Evolutionary conservation across 2,888 invertebrate genomes (phyloP).

Genomic region (Malthinus flaveolus): DNA sequence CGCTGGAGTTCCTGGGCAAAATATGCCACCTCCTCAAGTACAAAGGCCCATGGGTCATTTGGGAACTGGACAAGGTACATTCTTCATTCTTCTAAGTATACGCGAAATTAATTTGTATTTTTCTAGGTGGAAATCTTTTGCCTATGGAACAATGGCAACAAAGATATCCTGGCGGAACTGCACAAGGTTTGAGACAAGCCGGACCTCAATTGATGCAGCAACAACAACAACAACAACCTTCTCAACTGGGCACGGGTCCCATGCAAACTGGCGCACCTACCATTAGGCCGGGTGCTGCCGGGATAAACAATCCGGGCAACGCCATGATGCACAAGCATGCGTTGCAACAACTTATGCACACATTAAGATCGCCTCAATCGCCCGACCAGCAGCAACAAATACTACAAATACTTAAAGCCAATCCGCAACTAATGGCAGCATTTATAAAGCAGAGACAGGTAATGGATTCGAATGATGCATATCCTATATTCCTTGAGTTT

Average conservation of each 20-base stretch:
- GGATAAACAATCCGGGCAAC: constrained; percentile 40
- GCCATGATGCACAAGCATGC: constrained; percentile 64
- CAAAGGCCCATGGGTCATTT: constrained; percentile 54
- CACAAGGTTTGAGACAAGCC: constrained; percentile 55
- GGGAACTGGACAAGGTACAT: constrained; percentile 53
- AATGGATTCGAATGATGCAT: background rate
- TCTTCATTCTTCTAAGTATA: background rate
- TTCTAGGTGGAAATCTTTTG: constrained; percentile 56
- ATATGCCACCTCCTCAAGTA: constrained; percentile 64
- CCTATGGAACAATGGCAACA: constrained; percentile 63
- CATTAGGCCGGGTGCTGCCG: constrained; percentile 31
- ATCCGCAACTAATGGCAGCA: constrained; percentile 94
- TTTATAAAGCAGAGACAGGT: constrained; percentile 87
- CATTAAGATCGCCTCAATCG: constrained; percentile 85
- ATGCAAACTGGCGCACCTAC: constrained; percentile 43
- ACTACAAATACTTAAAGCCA: constrained; percentile 86
- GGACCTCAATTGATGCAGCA: constrained; percentile 55
- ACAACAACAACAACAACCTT: constrained; percentile 48
- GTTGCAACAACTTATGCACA: constrained; percentile 84
- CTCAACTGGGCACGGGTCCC: constrained; percentile 41
- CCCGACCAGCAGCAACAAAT: constrained; percentile 92
- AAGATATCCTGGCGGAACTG: constrained; percentile 54
- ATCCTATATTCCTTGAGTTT: background rate
- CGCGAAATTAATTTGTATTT: constrained; percentile 11
- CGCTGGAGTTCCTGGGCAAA: constrained; percentile 55